These are phyloP conservation scores for Synergus itoensis DNA, from an alignment of 2,888 invertebrate genomes.

Conservation along the genomic window DNA sequence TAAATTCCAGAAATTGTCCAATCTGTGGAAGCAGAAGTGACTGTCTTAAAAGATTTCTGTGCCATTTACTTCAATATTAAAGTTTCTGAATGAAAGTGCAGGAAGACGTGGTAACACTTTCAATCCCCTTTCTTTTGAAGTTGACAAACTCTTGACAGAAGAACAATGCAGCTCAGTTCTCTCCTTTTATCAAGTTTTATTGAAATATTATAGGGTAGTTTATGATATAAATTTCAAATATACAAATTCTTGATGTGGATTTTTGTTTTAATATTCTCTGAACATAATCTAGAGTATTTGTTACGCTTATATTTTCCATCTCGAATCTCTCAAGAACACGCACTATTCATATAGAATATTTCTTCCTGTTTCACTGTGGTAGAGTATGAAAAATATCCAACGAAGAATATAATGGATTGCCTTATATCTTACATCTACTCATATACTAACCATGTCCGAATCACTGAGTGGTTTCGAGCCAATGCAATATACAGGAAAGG, in stretches of 20 bases:
- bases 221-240: too few species aligned
- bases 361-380: not conserved
- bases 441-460: not conserved
- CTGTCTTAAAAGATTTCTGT: not conserved
- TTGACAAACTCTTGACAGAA: not conserved
- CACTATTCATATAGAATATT: slow-evolving; percentile 5
- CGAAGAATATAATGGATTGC: not conserved
- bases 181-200: not conserved
- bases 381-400: slow-evolving; percentile 3
- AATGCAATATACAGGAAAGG: not conserved
- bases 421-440: not conserved
- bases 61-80: slow-evolving; percentile 11
- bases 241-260: too few species aligned
- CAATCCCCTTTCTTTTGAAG: not conserved
- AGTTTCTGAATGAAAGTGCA: not conserved
- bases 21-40: slow-evolving; percentile 6
- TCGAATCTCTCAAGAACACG: not conserved
- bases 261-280: not conserved
- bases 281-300: not conserved
- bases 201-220: not conserved
- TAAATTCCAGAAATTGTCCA: slow-evolving; percentile 29
- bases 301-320: not conserved
- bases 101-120: not conserved
- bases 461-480: not conserved
- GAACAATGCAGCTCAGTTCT: not conserved